These are phyloP conservation scores for Recurvirostra avosetta DNA, from an alignment of 2,113 vertebrate species.

Conservation along the genomic window DNA sequence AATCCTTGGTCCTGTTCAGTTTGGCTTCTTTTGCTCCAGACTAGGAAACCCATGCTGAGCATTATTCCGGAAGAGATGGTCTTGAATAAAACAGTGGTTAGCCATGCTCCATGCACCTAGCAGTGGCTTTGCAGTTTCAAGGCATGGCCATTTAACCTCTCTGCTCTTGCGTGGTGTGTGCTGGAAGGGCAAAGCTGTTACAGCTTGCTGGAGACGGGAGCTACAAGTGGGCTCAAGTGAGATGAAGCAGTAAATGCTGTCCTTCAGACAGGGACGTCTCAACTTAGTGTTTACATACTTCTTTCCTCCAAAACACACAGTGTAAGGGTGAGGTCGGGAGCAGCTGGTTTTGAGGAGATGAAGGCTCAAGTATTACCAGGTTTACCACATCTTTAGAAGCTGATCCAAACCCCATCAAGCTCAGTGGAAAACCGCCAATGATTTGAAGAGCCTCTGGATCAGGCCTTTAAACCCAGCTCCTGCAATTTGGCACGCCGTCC, in stretches of 20 bases:
- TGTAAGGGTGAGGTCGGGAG: background rate
- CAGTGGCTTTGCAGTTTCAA: background rate
- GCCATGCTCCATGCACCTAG: background rate
- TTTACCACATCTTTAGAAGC: constrained; percentile 13
- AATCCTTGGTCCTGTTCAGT: background rate
- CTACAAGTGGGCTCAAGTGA: background rate
- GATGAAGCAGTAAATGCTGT: background rate
- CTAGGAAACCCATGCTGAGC: background rate
- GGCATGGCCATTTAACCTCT: background rate
- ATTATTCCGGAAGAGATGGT: background rate
- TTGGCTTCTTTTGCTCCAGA: background rate
- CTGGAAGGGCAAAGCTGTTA: background rate
- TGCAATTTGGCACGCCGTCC: background rate
- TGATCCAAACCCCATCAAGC: background rate
- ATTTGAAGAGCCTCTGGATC: background rate
- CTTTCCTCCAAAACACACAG: background rate
- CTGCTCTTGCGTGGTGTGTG: background rate
- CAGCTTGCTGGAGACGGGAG: background rate
- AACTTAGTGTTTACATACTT: background rate
- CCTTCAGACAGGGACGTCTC: background rate
- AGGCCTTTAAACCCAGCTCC: background rate
- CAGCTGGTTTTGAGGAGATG: background rate
- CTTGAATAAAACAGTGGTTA: background rate
- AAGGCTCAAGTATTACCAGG: background rate
- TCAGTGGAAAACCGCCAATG: background rate